These are phyloP conservation scores for Hestina assimilis DNA, from an alignment of 1,140 invertebrate genomes.

Conservation along the genomic window DNA sequence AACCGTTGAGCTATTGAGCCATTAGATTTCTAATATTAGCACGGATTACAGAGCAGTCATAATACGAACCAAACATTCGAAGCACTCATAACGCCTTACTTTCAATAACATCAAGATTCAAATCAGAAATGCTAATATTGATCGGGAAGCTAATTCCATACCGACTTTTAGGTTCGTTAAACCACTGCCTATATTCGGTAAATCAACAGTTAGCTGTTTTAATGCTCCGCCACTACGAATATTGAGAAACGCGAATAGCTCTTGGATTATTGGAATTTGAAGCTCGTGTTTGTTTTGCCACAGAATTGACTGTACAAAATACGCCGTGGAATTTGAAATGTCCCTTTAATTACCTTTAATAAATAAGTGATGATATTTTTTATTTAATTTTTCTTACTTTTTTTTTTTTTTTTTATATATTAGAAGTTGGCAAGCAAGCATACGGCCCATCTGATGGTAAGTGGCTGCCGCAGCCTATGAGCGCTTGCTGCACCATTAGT, in stretches of 20 bases:
- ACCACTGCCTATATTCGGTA: conserved; percentile 20
- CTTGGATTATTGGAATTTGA: background rate
- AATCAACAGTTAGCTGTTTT: conserved; percentile 21
- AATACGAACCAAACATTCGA: background rate
- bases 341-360: too few species aligned
- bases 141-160: conserved; percentile 21
- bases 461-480: too few species aligned
- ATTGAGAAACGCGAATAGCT: conserved; percentile 10
- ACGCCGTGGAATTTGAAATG: background rate
- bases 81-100: background rate
- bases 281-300: background rate
- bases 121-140: conserved; percentile 4
- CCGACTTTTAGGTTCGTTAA: conserved; percentile 22
- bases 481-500: too few species aligned
- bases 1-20: too few species aligned
- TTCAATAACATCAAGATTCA: background rate
- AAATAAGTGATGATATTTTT: too few species aligned
- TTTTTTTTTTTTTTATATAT: too few species aligned
- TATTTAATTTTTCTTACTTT: too few species aligned
- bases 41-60: too few species aligned
- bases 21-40: too few species aligned
- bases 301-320: background rate
- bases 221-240: conserved; percentile 10
- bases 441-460: too few species aligned
- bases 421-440: too few species aligned